These are phyloP conservation scores for Noctua fimbriata DNA, from an alignment of 2,888 invertebrate genomes.

Conservation along the genomic window DNA sequence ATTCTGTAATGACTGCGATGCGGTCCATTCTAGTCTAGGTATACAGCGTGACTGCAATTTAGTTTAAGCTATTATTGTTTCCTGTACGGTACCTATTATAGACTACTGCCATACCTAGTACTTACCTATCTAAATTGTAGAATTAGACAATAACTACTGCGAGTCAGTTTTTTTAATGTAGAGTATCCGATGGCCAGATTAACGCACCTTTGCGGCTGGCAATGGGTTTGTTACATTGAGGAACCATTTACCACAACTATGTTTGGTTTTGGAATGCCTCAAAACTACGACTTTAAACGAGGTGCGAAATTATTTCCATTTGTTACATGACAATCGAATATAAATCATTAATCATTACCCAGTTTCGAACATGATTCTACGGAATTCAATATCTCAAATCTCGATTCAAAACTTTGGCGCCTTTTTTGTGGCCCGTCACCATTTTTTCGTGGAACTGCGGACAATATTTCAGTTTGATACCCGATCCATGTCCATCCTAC, in stretches of 20 bases:
- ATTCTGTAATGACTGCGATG: conserved; percentile 27
- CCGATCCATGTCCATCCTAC: conserved; percentile 8
- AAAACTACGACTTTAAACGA: background rate
- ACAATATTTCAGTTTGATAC: conserved; percentile 27
- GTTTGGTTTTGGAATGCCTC: background rate
- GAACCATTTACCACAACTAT: background rate
- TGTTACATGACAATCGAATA: too few species aligned
- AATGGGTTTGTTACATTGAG: background rate
- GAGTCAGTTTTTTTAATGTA: too few species aligned
- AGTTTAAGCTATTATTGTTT: background rate
- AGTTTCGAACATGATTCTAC: background rate
- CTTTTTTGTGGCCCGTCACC: conserved; percentile 4
- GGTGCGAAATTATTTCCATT: background rate
- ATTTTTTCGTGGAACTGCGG: conserved; percentile 23
- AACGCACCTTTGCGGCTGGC: background rate
- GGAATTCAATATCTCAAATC: conserved; percentile 11
- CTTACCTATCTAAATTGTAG: background rate
- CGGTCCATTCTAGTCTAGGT: background rate
- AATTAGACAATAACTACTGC: background rate
- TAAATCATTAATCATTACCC: background rate
- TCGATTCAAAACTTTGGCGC: conserved; percentile 38
- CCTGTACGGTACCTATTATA: background rate
- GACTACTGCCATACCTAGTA: background rate
- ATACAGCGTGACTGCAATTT: conserved; percentile 11
- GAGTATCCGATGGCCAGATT: background rate